phyloP scores from a whole-genome alignment of 1,140 invertebrate species.

The Pseudachorutes palmiensis region DNA sequence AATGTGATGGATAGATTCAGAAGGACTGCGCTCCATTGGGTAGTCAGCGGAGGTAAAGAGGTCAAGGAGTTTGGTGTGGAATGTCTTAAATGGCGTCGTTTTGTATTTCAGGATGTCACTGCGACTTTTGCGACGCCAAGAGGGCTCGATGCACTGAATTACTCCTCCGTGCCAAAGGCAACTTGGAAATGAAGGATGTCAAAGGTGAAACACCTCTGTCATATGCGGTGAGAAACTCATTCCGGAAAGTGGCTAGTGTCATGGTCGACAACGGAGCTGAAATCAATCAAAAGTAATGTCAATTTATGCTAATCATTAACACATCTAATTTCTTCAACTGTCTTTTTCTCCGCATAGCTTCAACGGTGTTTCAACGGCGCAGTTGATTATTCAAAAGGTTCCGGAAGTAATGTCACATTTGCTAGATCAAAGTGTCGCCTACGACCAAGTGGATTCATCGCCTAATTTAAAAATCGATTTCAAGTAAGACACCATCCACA shows the following conservation, averaged over 20 bases:
- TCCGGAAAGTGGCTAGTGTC: constrained; percentile 7
- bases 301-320: no score
- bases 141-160: constrained; percentile 16
- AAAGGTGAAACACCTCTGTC: constrained; percentile 45
- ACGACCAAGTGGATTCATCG: constrained; percentile 21
- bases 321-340: no score
- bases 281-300: constrained; percentile 19
- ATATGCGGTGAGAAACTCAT: constrained; percentile 29
- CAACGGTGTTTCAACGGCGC: constrained; percentile 3
- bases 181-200: constrained; percentile 43
- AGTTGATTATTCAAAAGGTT: constrained; percentile 20
- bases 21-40: constrained; percentile 15
- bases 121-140: constrained; percentile 15
- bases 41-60: constrained; percentile 17
- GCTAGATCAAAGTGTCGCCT: constrained; percentile 17
- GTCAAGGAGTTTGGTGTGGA: not conserved
- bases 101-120: constrained; percentile 15
- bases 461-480: constrained; percentile 25
- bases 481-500: constrained; percentile 4
- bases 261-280: constrained; percentile 21
- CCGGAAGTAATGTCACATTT: constrained; percentile 22
- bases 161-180: constrained; percentile 39
- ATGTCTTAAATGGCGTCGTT: not conserved
- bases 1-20: constrained; percentile 15
- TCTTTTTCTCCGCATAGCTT: no score